A percentile compares a stretch with the other conserved stretches of the same genome.
These are phyloP conservation scores for Chunga burmeisteri DNA, from an alignment of 2,113 vertebrate species.

Conservation along the genomic window DNA sequence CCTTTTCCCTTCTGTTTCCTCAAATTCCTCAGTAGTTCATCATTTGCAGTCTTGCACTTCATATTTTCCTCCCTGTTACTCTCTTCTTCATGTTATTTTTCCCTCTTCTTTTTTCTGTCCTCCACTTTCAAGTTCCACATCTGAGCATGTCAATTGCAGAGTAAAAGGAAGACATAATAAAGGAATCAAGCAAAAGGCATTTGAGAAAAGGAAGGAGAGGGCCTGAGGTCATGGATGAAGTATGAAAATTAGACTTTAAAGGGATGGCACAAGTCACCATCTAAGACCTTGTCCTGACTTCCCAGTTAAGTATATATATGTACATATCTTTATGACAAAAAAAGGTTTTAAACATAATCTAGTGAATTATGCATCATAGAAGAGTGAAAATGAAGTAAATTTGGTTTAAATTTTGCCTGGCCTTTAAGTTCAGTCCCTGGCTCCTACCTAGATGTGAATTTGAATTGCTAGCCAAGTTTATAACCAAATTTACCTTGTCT, in stretches of 20 bases:
- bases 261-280: slow-evolving; percentile 57
- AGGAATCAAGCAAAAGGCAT: slow-evolving; percentile 48
- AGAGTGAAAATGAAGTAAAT: neutral
- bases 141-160: slow-evolving; percentile 47
- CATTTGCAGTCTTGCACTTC: slow-evolving; percentile 33
- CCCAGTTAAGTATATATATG: slow-evolving; percentile 61
- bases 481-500: neutral
- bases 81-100: slow-evolving; percentile 43
- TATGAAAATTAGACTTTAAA: slow-evolving; percentile 61
- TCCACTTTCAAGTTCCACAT: slow-evolving; percentile 40
- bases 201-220: slow-evolving; percentile 57
- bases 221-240: slow-evolving; percentile 60
- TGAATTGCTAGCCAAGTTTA: neutral
- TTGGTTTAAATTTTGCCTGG: neutral
- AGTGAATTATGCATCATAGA: neutral
- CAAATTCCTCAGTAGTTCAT: neutral
- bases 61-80: slow-evolving; percentile 19
- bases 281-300: slow-evolving; percentile 56
- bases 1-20: slow-evolving; percentile 38
- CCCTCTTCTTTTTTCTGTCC: slow-evolving; percentile 58
- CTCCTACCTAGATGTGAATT: neutral
- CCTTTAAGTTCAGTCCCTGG: neutral
- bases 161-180: slow-evolving; percentile 56
- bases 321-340: neutral
- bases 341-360: neutral